A percentile compares a stretch with the other conserved stretches of the same genome.
phyloP scores from a whole-genome alignment of 1,140 invertebrate species.

The Leptinotarsa defecta region DNA sequence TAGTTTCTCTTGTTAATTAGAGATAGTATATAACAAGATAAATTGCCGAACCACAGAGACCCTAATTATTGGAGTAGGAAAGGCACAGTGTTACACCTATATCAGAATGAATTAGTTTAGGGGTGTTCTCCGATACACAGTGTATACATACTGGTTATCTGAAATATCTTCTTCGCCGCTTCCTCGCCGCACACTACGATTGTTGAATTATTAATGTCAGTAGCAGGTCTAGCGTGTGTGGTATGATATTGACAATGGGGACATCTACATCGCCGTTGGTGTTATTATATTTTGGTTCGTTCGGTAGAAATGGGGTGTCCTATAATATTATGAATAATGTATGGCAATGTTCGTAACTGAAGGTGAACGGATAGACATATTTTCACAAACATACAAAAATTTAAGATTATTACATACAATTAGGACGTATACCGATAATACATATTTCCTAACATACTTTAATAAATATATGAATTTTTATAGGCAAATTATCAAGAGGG shows the following conservation, averaged over 20 bases:
- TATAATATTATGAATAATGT: too few relatives aligned
- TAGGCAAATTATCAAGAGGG: too few relatives aligned
- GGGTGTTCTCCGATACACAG: conserved; percentile 34
- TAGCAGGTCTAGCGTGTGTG: not conserved
- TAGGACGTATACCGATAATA: too few relatives aligned
- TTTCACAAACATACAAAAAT: too few relatives aligned
- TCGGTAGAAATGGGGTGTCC: too few relatives aligned
- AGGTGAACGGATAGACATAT: too few relatives aligned
- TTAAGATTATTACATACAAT: too few relatives aligned
- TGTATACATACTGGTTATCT: not conserved
- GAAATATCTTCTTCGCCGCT: not conserved
- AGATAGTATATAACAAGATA: conserved; percentile 41
- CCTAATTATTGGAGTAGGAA: conserved; percentile 42
- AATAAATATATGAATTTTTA: too few relatives aligned
- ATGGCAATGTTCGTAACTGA: too few relatives aligned
- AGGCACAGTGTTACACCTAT: conserved; percentile 43
- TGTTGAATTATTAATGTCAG: conserved; percentile 11
- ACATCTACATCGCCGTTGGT: not conserved
- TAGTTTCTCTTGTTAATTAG: conserved; percentile 48
- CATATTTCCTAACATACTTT: too few relatives aligned
- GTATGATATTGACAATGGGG: not conserved
- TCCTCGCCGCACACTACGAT: not conserved
- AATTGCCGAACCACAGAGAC: conserved; percentile 43
- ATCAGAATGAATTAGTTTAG: conserved; percentile 42
- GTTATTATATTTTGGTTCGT: too few relatives aligned